Base-by-base conservation (phyloP, 2,797 vertebrate species). In the Anabacerthia variegaticeps region DNA sequence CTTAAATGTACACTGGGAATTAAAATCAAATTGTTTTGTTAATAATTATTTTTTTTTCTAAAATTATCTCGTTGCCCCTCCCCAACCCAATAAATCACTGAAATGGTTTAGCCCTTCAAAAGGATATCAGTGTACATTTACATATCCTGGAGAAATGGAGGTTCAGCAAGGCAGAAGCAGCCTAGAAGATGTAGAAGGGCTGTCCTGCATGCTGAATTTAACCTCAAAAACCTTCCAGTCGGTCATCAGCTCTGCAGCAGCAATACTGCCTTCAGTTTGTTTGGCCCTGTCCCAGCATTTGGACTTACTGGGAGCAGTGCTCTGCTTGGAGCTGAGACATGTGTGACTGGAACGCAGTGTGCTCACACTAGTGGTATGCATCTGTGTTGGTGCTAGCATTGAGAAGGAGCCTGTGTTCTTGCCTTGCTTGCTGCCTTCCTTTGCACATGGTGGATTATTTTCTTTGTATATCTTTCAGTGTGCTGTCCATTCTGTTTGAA, bases 271-370 rank as follows among this genome's bases (percentile, higher is more conserved):
- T 68, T 78, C 13, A 9, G 44, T 3, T 51, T 55, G 51, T 49
- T 66, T 94, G 85, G 73, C 88, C 46, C 71, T 21, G 12, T 75
- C 92, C 83, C 90, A 90, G 66, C 34, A 10, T 49, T 68, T 72
- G 4, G 46, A 28, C 21, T 49, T 81, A 26, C 30, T 72, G 80
- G 76, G 49, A 92, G 84, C 65, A 44, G 73, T 1, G 3, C 48
- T 67, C 7, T 36, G 48, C 22, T 37, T 37, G 59, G 17, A 30
- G 36, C 87, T 63, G 83, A 34, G 83, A 24, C 3, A 4, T 12
- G 6, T 68, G 86, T 0, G 0, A 0, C 34, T 4, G 62, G 85
- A 84, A 46, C 2, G 0, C 4, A 0, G 20, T 10, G 71, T 34
- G 51, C 95, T 93, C 77, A 22, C 59, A 15, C 21, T 13, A 2